Base-by-base conservation (phyloP, 92 coral and sea anemone genomes). In the Chrysogorgia sp. region DNA sequence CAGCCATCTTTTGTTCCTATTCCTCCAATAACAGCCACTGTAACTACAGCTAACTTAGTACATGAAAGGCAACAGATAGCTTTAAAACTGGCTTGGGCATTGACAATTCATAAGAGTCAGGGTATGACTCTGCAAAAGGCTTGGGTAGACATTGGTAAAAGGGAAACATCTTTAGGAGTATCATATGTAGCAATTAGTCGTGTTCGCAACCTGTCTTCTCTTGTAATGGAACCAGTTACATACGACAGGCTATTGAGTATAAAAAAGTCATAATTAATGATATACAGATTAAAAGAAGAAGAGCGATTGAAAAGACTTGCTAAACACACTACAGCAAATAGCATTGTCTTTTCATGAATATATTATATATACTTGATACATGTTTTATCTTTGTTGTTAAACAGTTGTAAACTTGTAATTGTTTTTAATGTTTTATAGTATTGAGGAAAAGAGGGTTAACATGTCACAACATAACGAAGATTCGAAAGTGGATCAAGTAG, bases 131-230 rank as follows among this genome's bases (percentile, higher is more conserved):
- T 88, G 47, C 1, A 82, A 52, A 89, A 89, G 34, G 88, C 93
- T 58, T 89, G 90, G 91, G 68, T 83, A 30, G 91, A 88, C 47
- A 88, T 83, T 56, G 91, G 88, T 22, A 83, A 89, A 76, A 66
- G 74, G 58, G 88, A 79, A 79, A 85, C 23, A 66, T 77, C 90
- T 77, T 81, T 88, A 49, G 89, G 89, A 21, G 70, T 77, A 47
- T 68, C 89, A 58, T 85, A 85, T 84, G 85, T 85, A 24, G 92
- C 89, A 2, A 71, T 89, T 10, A 89, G 87, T 70, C 72, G 87
- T 81, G 89, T 77, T 20, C 77, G 62, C 67, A 71, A 88, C 66
- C 65, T 89, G 22, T 32, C 89, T 28, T 85, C 92, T 47, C 60
- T 75, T 58, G 92, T 88, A 14, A 79, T 79, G n/a, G 84, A 84